These are phyloP conservation scores for Hanleya hanleyi DNA, from an alignment of 2,888 invertebrate species.

Conservation along the genomic window DNA sequence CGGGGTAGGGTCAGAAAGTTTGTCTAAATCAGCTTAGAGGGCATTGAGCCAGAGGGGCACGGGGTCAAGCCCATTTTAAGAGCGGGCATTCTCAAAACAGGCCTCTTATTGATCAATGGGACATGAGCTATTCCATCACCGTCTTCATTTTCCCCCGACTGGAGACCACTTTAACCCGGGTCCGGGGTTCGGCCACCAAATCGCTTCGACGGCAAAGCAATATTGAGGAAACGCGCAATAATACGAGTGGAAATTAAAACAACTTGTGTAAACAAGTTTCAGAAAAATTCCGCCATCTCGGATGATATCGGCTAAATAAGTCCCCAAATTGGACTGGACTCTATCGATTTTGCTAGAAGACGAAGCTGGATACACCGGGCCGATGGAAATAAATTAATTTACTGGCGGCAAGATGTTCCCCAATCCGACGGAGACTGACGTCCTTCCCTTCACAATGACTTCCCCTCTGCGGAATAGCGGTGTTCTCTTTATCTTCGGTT, in stretches of 20 bases:
- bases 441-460: not conserved
- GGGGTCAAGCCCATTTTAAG: not conserved
- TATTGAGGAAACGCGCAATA: conserved; percentile 9
- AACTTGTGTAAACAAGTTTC: conserved; percentile 8
- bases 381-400: not conserved
- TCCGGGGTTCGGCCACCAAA: not conserved
- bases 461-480: not conserved
- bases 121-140: not conserved
- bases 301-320: conserved; percentile 8
- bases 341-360: not conserved
- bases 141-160: not conserved
- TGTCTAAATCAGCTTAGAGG: not conserved
- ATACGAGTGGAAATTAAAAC: conserved; percentile 11
- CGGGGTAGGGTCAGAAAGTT: not conserved
- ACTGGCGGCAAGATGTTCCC: not conserved
- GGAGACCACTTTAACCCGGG: not conserved
- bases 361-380: not conserved
- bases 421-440: not conserved
- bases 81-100: no score
- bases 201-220: not conserved
- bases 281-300: conserved; percentile 9
- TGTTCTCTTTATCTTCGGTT: not conserved
- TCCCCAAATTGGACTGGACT: conserved; percentile 7
- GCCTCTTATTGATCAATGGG: no score
- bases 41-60: no score